These are phyloP conservation scores for Pyrrhura leucotis DNA, from an alignment of 2,797 vertebrate genomes.

Conservation along the genomic window DNA sequence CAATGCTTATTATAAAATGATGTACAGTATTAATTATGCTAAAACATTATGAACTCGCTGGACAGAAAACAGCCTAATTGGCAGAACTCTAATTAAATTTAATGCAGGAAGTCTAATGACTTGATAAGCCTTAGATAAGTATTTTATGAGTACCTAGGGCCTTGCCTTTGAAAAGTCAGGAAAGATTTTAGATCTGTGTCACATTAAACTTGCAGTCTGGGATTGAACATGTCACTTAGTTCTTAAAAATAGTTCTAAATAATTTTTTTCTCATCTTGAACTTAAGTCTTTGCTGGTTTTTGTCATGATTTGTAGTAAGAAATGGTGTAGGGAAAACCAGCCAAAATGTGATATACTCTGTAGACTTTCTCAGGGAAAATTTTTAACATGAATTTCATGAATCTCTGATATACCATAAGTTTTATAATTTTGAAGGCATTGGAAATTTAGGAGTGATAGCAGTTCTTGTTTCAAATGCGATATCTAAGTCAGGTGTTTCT, in stretches of 20 bases:
- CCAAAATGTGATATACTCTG: not conserved
- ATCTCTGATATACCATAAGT: not conserved
- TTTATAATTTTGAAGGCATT: not conserved
- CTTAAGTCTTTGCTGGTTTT: not conserved
- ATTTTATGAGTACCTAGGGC: not conserved
- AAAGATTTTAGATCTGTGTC: not conserved
- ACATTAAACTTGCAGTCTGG: not conserved
- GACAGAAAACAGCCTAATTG: not conserved
- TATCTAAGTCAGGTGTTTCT: not conserved
- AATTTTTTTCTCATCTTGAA: not conserved
- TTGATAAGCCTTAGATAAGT: not conserved
- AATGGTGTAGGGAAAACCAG: fast-evolving
- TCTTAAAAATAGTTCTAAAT: not conserved
- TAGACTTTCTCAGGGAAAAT: not conserved
- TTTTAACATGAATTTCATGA: not conserved
- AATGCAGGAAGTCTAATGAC: not conserved
- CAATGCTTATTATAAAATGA: not conserved
- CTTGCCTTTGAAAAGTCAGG: not conserved
- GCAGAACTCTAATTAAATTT: not conserved
- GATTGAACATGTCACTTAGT: not conserved
- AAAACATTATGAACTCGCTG: not conserved
- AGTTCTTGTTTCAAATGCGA: not conserved
- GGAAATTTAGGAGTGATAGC: not conserved
- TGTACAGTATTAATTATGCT: not conserved
- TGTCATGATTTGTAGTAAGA: not conserved